A percentile compares a stretch with the other conserved stretches of the same genome.
Evolutionary conservation across 2,888 invertebrate genomes (phyloP).

Genomic region (Thymelicus sylvestris): DNA sequence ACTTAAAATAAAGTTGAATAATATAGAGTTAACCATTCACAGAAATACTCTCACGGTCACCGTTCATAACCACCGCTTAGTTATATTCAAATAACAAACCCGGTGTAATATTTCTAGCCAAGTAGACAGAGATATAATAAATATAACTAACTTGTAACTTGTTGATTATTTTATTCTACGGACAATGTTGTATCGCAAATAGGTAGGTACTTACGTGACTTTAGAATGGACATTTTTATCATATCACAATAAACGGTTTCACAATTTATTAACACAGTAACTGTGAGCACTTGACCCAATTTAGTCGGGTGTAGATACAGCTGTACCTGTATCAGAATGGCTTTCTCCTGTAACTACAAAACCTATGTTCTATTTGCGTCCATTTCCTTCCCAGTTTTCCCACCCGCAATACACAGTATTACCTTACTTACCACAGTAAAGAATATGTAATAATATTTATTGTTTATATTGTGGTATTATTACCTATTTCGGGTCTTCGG

Average conservation of each 20-base stretch:
- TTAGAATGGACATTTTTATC: not conserved
- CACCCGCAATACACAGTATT: too few species aligned
- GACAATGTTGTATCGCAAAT: not conserved
- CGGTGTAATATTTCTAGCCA: not conserved
- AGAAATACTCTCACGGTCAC: conserved; percentile 1
- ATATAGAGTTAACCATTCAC: not conserved
- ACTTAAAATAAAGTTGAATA: not conserved
- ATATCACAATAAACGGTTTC: not conserved
- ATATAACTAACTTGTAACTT: not conserved
- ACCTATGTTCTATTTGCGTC: too few species aligned
- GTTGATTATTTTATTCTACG: not conserved
- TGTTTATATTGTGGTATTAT: too few species aligned
- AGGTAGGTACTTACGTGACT: not conserved
- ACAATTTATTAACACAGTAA: conserved; percentile 8
- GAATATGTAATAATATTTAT: too few species aligned
- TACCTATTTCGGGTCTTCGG: too few species aligned
- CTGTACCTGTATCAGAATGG: not conserved
- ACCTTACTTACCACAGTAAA: too few species aligned
- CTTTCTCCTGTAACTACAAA: conserved; percentile 1
- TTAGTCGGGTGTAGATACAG: not conserved
- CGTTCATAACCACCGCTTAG: not conserved
- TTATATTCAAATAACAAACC: not conserved
- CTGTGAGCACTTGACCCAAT: conserved; percentile 8
- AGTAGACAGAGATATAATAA: not conserved
- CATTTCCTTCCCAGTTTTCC: too few species aligned